phyloP scores from a whole-genome alignment of 1,140 invertebrate species.

The Brachionus calyciflorus region DNA sequence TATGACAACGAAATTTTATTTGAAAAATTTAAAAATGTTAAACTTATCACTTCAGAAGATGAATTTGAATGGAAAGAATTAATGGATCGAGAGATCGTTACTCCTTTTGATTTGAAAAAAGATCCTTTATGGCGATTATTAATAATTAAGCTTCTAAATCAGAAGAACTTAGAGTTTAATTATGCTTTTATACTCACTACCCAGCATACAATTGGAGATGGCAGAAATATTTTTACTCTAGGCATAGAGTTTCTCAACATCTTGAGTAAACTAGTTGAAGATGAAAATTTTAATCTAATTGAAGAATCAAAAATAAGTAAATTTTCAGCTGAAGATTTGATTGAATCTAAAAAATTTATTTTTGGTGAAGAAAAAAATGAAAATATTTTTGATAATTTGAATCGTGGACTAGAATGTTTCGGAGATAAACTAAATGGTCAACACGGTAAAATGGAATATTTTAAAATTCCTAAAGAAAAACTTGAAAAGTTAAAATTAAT shows the following conservation, averaged over 20 bases:
- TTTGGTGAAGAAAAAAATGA: not conserved
- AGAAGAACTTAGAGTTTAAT: not conserved
- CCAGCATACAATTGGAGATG: not conserved
- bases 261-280: not conserved
- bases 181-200: not conserved
- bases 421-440: not conserved
- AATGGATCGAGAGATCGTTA: not conserved
- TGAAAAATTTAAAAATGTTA: not conserved
- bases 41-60: not conserved
- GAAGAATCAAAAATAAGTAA: not conserved
- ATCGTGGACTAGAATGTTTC: not conserved
- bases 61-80: not conserved
- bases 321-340: not conserved
- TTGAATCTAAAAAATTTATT: not conserved
- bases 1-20: not conserved
- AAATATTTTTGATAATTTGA: not conserved
- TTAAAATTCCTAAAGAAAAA: not conserved
- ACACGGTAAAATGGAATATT: not conserved
- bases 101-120: not conserved
- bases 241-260: not conserved
- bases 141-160: not conserved
- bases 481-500: not conserved
- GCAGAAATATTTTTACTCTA: not conserved
- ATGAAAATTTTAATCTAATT: not conserved
- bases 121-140: not conserved